Evolutionary conservation across 2,797 vertebrate species (phyloP), one percentile per base, ranked within the genome.

Genomic region (Syndactyla subalaris): DNA sequence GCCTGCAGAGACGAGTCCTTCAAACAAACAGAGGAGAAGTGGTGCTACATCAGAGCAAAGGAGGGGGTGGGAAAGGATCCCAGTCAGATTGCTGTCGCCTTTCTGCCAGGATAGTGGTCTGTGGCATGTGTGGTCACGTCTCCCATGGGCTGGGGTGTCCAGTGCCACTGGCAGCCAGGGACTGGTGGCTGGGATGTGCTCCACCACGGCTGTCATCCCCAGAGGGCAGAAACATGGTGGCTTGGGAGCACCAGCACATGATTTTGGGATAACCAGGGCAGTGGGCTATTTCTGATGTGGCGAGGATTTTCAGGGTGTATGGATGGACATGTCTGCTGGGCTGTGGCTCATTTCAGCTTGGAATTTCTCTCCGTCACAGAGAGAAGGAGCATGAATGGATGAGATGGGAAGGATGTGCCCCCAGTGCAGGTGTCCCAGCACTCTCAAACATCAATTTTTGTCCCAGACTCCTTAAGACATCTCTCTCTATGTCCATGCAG

Each of bases 1-100:
- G 58, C 17, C 39, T 97, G 97, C 55, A 97, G 77, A 21, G 94
- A 96, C 12, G 95, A 96, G 38, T 98, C 97, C 98, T 98, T 97
- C 43, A 85, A 88, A 95, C 7, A 95, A 58, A 93, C 38, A 85
- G 46, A 87, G 46, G n/a, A 86, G 71, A 63, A 86, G 52, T 66
- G n/a, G 49, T 59, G 45, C 45, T 57, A 9, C 63, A 17, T 79
- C 61, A 86, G 70, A 76, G 61, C 2, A 2, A 27, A 1, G 3
- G 52, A 85, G 46, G 8, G 26, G 19, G 3, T 61, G 38, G 57
- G 52, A 67, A 27, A 91, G 54, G 58, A 89, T 36, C 39, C 1
- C 0, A 49, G 51, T 24, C 62, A 79, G 66, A 41, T 52, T 92
- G 81, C 55, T 58, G 39, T 41, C 2, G 5, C 30, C 30, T 66